Conservation (phyloP, 2,113 vertebrate species). For the Pithys albifrons region DNA sequence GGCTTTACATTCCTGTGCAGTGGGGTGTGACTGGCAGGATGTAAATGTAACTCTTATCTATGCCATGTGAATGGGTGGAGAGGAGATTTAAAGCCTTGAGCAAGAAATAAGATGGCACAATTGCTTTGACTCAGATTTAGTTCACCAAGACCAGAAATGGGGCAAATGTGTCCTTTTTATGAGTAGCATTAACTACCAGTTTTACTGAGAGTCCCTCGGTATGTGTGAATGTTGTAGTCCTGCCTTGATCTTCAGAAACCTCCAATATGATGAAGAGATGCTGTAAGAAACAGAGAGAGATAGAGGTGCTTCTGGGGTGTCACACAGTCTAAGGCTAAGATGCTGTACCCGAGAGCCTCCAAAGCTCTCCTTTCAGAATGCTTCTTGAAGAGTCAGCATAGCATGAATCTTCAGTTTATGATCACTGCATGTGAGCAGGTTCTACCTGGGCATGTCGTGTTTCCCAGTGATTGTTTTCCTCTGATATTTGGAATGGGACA, state of each 20-base stretch:
- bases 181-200: background rate
- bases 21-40: conserved; percentile 31
- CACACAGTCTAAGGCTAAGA: background rate
- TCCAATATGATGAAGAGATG: background rate
- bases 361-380: background rate
- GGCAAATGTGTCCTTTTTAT: background rate
- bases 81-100: conserved; percentile 10
- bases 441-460: background rate
- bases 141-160: background rate
- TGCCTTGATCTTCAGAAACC: background rate
- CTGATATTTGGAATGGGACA: background rate
- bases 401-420: background rate
- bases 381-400: background rate
- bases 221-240: background rate
- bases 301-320: background rate
- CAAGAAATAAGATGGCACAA: conserved; percentile 14
- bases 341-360: background rate
- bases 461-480: background rate
- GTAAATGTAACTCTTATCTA: conserved; percentile 53
- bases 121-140: conserved; percentile 1
- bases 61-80: conserved; percentile 6
- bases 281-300: background rate
- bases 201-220: background rate
- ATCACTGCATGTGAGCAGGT: background rate
- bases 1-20: conserved; percentile 26